Evolutionary conservation across 1,140 invertebrate genomes (phyloP), one percentile per base, ranked within the genome.

Genomic region (Aphelenchoides avenae): DNA sequence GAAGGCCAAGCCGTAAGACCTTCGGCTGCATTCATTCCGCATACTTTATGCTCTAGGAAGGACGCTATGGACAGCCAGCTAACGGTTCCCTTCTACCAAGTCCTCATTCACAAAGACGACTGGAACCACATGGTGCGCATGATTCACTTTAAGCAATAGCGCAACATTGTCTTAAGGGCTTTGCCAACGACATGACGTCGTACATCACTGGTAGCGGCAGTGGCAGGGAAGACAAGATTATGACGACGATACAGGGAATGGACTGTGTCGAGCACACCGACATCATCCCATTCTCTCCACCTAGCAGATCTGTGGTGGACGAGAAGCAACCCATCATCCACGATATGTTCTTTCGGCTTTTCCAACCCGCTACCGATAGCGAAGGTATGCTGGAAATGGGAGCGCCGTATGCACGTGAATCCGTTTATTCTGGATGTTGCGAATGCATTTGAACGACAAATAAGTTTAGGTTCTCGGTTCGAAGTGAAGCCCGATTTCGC

Each of bases 191-290:
- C 51, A 34, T 68, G 42, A 70, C 68, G 11, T 46, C 53, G 6
- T 70, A 70, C 42, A 44, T 70, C 26, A n/a, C n/a, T n/a, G 66
- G 57, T n/a, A 30, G 39, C 29, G 24, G 44, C 18, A 41, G 30
- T 36, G 20, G 66, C 7, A 18, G 41, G 9, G 58, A 51, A 29
- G 52, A 52, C 31, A 68, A 68, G 33, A n/a, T 34, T 24, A 20
- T 72, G 4, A 66, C 44, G 9, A 37, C 55, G 9, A 67, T 68
- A n/a, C 52, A 68, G 30, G 68, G 68, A 31, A 62, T 70, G 63
- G 68, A 70, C 40, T 70, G 69, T 29, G 62, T 72, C 4, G 37
- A 50, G 4, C 68, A 70, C 37, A 36, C 41, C 37, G 68, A 70
- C 27, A 55, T 70, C 26, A 46, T 72, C 15, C 68, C 68, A 2